Percentiles rank a stretch among this genome's conserved stretches.
phyloP scores from a whole-genome alignment of 2,888 invertebrate species.

The Shargacucullia verbasci region DNA sequence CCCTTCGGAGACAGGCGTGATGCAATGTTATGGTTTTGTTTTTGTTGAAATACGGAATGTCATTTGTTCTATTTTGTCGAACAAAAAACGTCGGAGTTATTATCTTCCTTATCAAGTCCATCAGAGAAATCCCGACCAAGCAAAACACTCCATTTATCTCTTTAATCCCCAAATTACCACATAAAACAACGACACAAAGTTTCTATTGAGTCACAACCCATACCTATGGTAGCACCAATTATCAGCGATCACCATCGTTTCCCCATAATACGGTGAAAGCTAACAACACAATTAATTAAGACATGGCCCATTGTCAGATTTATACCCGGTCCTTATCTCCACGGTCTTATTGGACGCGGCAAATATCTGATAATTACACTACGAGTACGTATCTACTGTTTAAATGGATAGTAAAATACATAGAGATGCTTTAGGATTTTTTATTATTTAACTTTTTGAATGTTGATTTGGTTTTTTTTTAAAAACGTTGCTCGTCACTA shows the following conservation, averaged over 20 bases:
- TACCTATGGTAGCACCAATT: conserved; percentile 41
- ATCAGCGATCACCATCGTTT: conserved; percentile 60
- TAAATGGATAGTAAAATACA: conserved; percentile 11
- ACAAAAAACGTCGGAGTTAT: too few species aligned
- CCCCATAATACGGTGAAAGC: conserved; percentile 58
- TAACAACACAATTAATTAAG: conserved; percentile 75
- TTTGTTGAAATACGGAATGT: too few species aligned
- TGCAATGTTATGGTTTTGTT: too few species aligned
- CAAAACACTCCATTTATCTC: too few species aligned
- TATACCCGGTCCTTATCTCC: conserved; percentile 63
- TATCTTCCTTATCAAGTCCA: too few species aligned
- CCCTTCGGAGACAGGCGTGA: too few species aligned
- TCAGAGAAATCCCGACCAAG: too few species aligned
- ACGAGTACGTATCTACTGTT: conserved; percentile 32
- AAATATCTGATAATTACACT: conserved; percentile 64
- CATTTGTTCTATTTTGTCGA: too few species aligned
- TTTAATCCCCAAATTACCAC: conserved; percentile 3
- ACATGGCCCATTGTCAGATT: conserved; percentile 66
- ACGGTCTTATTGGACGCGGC: conserved; percentile 60
- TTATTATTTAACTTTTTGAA: background rate
- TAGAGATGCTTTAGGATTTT: conserved; percentile 10
- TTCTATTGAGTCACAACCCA: conserved; percentile 21
- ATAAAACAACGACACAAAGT: conserved; percentile 8
- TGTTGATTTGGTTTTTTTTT: too few species aligned
- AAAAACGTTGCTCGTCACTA: too few species aligned